These are phyloP conservation scores for Dolichomitus sp. DNA, from an alignment of 2,888 invertebrate species.

Conservation along the genomic window DNA sequence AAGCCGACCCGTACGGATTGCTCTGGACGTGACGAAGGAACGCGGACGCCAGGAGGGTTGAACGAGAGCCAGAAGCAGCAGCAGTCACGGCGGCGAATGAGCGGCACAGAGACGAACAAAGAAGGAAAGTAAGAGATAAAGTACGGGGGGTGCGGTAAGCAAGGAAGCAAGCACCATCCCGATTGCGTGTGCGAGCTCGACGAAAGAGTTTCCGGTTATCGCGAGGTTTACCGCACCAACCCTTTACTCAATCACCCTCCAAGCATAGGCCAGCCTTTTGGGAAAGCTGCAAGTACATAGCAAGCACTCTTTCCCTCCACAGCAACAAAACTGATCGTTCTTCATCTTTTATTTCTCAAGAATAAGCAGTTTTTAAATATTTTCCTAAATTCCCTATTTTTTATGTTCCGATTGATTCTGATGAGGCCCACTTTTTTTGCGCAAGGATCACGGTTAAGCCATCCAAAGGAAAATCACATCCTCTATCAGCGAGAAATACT, in stretches of 20 bases:
- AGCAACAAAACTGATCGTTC: background rate
- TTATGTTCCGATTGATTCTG: background rate
- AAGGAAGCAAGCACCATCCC: constrained; percentile 31
- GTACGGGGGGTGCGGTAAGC: constrained; percentile 18
- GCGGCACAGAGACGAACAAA: constrained; percentile 41
- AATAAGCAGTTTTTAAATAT: constrained; percentile 15
- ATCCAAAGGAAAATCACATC: constrained; percentile 21
- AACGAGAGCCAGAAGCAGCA: constrained; percentile 29
- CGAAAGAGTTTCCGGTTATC: constrained; percentile 58
- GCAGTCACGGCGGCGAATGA: constrained; percentile 16
- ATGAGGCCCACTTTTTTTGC: constrained; percentile 1
- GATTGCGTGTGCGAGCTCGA: constrained; percentile 34
- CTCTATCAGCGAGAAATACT: constrained; percentile 50
- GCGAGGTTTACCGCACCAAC: constrained; percentile 41
- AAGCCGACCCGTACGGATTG: constrained; percentile 75
- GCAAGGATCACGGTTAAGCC: background rate
- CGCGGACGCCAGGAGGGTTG: constrained; percentile 19
- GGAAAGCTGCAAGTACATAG: background rate
- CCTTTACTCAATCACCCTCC: constrained; percentile 43
- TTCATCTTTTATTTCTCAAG: background rate
- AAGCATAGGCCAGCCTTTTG: constrained; percentile 6
- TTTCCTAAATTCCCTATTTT: background rate
- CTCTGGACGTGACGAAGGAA: constrained; percentile 68
- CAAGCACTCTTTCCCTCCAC: background rate
- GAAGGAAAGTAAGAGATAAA: constrained; percentile 46